Percentiles rank a stretch among this genome's conserved stretches.
phyloP scores from a whole-genome alignment of 2,797 vertebrate species.

The Pagetopsis macropterus region DNA sequence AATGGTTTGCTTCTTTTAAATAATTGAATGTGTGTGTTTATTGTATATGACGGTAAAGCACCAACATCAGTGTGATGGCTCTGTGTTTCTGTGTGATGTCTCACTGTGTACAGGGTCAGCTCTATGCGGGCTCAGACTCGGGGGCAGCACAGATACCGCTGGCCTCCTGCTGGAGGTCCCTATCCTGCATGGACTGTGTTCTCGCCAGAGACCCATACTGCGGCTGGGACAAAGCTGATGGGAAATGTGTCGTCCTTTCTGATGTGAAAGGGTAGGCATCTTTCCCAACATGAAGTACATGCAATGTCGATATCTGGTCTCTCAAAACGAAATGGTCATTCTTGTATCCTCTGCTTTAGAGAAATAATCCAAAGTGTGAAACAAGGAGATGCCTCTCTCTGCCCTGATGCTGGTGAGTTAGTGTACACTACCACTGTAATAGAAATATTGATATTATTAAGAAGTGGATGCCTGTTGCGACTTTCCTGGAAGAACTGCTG shows the following conservation, averaged over 20 bases:
- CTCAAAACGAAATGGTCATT: constrained; percentile 1
- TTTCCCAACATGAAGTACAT: background rate
- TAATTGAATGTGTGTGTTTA: background rate
- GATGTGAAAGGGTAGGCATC: constrained; percentile 36
- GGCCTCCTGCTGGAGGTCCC: constrained; percentile 76
- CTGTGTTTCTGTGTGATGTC: constrained; percentile 34
- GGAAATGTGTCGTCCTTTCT: constrained; percentile 68
- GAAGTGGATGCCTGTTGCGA: too few relatives aligned
- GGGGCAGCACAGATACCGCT: constrained; percentile 81
- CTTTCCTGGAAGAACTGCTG: too few relatives aligned
- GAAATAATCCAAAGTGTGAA: constrained; percentile 83
- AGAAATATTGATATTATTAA: too few relatives aligned
- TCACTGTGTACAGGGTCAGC: constrained; percentile 69
- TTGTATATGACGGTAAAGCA: background rate
- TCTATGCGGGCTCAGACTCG: constrained; percentile 81
- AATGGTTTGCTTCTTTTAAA: background rate
- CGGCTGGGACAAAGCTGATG: constrained; percentile 74
- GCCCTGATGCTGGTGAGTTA: constrained; percentile 77
- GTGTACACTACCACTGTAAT: background rate
- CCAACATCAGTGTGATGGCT: background rate
- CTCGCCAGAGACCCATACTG: constrained; percentile 87
- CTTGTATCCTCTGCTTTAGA: constrained; percentile 58
- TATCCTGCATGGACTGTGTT: constrained; percentile 83
- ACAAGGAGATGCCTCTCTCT: constrained; percentile 74
- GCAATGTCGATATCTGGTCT: background rate